These are phyloP conservation scores for Cataglyphis albicans DNA, from an alignment of 2,888 invertebrate species.

Conservation along the genomic window DNA sequence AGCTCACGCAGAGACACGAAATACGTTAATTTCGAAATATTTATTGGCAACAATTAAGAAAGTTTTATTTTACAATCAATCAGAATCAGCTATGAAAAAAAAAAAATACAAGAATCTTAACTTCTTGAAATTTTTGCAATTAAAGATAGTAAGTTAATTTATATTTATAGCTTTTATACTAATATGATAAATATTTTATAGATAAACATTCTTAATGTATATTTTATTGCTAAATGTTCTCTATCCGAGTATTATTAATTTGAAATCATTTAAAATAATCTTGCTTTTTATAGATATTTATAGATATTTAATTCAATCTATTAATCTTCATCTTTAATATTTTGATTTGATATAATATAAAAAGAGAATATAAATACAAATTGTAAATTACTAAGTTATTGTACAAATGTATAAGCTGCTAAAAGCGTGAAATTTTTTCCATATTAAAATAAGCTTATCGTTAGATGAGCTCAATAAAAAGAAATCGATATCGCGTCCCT, in stretches of 20 bases:
- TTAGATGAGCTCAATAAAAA: slow-evolving; percentile 31
- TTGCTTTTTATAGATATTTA: not conserved
- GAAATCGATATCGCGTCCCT: slow-evolving; percentile 67
- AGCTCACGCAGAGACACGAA: not conserved
- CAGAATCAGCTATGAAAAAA: not conserved
- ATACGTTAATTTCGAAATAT: slow-evolving; percentile 9
- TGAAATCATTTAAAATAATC: not conserved
- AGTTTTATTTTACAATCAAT: not conserved
- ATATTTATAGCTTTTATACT: not conserved
- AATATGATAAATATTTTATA: not conserved
- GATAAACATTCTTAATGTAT: not conserved
- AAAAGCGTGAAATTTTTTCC: slow-evolving; percentile 16
- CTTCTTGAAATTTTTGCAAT: not conserved
- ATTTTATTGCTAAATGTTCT: not conserved
- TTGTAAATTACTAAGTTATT: not conserved
- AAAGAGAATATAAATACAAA: not conserved
- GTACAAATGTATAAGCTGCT: not conserved
- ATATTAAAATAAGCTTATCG: slow-evolving; percentile 38
- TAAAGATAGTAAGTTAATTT: not conserved
- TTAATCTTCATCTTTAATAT: slow-evolving; percentile 18
- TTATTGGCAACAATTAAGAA: not conserved
- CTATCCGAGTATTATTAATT: not conserved
- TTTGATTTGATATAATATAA: not conserved
- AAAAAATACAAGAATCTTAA: not conserved
- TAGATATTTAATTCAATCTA: not conserved